Conservation (phyloP, 2,113 vertebrate species). For the Excalfactoria chinensis region DNA sequence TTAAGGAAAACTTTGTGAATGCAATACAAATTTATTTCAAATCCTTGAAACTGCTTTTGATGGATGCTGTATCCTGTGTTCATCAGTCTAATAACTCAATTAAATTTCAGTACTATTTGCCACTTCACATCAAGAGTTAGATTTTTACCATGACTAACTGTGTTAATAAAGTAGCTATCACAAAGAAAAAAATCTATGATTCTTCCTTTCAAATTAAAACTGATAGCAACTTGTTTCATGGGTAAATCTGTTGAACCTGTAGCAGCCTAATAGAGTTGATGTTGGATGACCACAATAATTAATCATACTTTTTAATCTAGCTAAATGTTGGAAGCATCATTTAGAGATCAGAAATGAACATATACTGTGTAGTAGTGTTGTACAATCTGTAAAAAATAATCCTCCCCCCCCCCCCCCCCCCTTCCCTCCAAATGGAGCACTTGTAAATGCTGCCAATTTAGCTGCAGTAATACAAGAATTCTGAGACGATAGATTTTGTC, state of each 20-base stretch:
- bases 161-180: constrained; percentile 15
- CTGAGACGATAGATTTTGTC: constrained; percentile 63
- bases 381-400: constrained; percentile 17
- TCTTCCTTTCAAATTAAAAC: constrained; percentile 16
- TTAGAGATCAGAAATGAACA: constrained; percentile 26
- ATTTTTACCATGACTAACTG: constrained; percentile 28
- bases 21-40: not conserved
- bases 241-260: constrained; percentile 37
- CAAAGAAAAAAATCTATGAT: not conserved
- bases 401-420: not conserved
- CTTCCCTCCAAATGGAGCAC: not conserved
- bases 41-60: not conserved
- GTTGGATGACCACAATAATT: constrained; percentile 39
- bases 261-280: constrained; percentile 21
- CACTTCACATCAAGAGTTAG: not conserved
- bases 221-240: constrained; percentile 10
- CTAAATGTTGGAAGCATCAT: constrained; percentile 12
- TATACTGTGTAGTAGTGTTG: not conserved
- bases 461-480: not conserved
- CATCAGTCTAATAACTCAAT: not conserved
- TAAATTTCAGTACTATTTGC: constrained; percentile 34
- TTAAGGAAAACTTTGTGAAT: not conserved
- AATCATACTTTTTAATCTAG: constrained; percentile 35
- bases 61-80: not conserved
- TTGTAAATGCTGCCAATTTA: not conserved